A percentile compares a stretch with the other conserved stretches of the same genome.
Evolutionary conservation across 2,888 invertebrate genomes (phyloP).

Genomic region (Pristionchus maxplancki): DNA sequence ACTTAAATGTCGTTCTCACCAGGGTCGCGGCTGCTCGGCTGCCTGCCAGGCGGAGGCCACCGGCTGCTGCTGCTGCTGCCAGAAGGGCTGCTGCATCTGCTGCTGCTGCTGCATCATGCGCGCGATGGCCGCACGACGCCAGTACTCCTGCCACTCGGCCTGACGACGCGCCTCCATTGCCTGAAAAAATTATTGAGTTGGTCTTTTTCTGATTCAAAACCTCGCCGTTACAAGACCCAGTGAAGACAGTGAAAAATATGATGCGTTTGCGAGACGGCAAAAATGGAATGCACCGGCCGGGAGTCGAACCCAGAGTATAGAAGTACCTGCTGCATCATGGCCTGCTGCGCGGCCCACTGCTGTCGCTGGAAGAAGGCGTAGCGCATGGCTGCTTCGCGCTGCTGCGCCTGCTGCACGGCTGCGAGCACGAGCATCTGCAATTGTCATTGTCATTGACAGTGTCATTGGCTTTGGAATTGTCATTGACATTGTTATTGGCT

Average conservation of each 20-base stretch:
- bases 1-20: neutral
- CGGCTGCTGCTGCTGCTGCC: constrained; percentile 34
- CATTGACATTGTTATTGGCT: no score
- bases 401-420: constrained; percentile 19
- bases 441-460: neutral
- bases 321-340: neutral
- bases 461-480: no score
- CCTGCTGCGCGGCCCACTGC: constrained; percentile 32
- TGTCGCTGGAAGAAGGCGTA: constrained; percentile 43
- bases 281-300: no score
- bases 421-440: constrained; percentile 41
- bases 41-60: neutral
- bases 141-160: constrained; percentile 50
- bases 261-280: no score
- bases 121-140: constrained; percentile 26
- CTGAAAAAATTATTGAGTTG: neutral
- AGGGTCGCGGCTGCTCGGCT: constrained; percentile 46
- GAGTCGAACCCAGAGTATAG: neutral
- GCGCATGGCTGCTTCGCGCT: constrained; percentile 33
- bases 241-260: no score
- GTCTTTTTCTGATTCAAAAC: no score
- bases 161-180: constrained; percentile 31
- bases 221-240: no score
- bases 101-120: constrained; percentile 32
- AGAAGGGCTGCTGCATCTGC: neutral